phyloP scores from a whole-genome alignment of 2,797 vertebrate genomes.

The Falco berigora region DNA sequence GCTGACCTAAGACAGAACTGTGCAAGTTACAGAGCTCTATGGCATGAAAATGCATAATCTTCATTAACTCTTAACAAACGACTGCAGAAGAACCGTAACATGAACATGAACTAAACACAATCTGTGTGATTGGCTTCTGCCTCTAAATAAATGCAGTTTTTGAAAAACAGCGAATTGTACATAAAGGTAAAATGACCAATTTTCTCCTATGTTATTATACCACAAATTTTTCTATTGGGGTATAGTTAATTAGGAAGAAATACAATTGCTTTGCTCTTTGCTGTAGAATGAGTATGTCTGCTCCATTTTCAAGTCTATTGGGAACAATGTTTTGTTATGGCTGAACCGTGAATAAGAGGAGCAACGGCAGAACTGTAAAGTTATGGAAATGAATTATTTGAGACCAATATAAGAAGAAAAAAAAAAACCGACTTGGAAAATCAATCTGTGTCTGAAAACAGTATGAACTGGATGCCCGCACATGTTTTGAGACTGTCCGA shows the following conservation, averaged over 20 bases:
- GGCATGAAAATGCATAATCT: neutral
- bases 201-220: neutral
- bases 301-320: neutral
- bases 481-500: neutral
- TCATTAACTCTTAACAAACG: neutral
- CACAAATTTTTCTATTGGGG: neutral
- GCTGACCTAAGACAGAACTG: neutral
- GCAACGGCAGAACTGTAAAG: neutral
- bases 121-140: neutral
- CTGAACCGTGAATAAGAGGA: neutral
- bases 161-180: neutral
- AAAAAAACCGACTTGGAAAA: neutral
- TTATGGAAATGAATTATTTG: neutral
- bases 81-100: neutral
- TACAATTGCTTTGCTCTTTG: neutral
- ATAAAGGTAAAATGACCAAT: neutral
- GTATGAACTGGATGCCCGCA: neutral
- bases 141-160: neutral
- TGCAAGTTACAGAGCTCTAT: neutral
- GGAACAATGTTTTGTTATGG: neutral
- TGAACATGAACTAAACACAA: neutral
- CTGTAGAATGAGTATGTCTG: neutral
- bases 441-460: neutral
- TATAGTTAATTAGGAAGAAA: neutral
- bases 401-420: neutral